Evolutionary conservation across 2,888 invertebrate genomes (phyloP), one percentile per base, ranked within the genome.

Genomic region (Schizotus pectinicornis): DNA sequence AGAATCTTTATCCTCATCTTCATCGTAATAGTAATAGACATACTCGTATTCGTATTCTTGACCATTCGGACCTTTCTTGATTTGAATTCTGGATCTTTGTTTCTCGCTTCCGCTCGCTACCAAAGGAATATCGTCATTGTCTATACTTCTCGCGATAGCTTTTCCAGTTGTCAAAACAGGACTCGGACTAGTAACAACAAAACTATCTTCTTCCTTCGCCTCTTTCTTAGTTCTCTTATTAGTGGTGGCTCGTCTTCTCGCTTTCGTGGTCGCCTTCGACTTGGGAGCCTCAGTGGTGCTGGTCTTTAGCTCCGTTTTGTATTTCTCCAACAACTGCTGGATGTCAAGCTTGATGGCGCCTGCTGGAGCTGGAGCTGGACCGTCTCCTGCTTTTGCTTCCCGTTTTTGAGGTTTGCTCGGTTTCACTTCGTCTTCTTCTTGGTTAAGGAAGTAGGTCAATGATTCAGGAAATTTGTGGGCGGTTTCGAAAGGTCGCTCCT

Each of bases 1-100:
- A 7, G 9, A 8, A 11, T 39, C 13, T 13, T 67, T 52, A 59
- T 82, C 83, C 43, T 86, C 87, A 12, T 90, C 91, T 64, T 93
- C 93, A 69, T 94, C 92, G 69, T 92, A 91, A 71, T 94, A 94
- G 74, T 94, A 94, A 74, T 94, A 94, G 22, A 94, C 91, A 74
- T 94, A 94, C 76, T 94, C 94, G 73, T 94, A 94, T 77, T 94
- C 94, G 73, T 94, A 94, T 74, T 94, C 94, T 77, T 93, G 90
- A 1, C 94, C 94, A 72, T 94, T 93, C 1, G 92, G 92, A 8
- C 92, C 94, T 74, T 93, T 94, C 73, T 94, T 92, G 32, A 94
- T 88, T 82, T 93, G 88, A 67, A 91, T 89, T 59, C 89, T 82
- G 0, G 90, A 90, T 65, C 89, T 86, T 69, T 82, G 80, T 68